These are phyloP conservation scores for Brenthis ino DNA, from an alignment of 2,888 invertebrate genomes.

Conservation along the genomic window DNA sequence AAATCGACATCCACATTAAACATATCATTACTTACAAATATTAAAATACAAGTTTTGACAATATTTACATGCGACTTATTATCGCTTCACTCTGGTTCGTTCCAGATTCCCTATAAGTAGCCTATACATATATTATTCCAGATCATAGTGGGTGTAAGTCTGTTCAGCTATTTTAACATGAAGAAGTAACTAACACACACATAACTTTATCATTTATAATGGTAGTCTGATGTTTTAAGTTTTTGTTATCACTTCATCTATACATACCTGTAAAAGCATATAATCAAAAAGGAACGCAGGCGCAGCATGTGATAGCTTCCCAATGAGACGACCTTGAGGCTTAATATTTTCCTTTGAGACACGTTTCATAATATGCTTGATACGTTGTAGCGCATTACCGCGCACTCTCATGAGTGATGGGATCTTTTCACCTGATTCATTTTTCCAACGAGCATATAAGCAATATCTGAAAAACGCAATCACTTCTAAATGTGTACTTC, in stretches of 20 bases:
- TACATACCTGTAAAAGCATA: slow-evolving; percentile 83
- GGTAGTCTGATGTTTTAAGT: too few relatives aligned
- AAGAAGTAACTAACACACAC: too few relatives aligned
- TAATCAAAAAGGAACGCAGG: slow-evolving; percentile 98
- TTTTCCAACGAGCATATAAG: slow-evolving; percentile 98
- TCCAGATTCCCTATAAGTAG: not conserved
- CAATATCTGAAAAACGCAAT: slow-evolving; percentile 84
- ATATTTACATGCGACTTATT: too few relatives aligned
- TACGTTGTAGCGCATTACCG: slow-evolving; percentile 93
- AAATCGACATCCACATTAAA: too few relatives aligned
- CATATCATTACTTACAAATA: too few relatives aligned
- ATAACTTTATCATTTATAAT: not conserved
- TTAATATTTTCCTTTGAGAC: slow-evolving; percentile 99
- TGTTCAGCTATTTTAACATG: too few relatives aligned
- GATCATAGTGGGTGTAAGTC: too few relatives aligned
- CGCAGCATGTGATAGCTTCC: slow-evolving; percentile 97
- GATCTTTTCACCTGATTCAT: slow-evolving; percentile 88
- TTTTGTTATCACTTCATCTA: not conserved
- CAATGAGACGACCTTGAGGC: slow-evolving; percentile 96
- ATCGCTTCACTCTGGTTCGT: too few relatives aligned
- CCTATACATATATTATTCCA: too few relatives aligned
- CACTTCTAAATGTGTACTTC: slow-evolving; percentile 22
- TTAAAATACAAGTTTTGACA: too few relatives aligned
- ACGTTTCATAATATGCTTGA: slow-evolving; percentile 98
- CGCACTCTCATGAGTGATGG: slow-evolving; percentile 92